Percentiles rank a stretch among this genome's conserved stretches.
phyloP scores from a whole-genome alignment of 2,113 vertebrate genomes.

The Reinhardtius hippoglossoides region DNA sequence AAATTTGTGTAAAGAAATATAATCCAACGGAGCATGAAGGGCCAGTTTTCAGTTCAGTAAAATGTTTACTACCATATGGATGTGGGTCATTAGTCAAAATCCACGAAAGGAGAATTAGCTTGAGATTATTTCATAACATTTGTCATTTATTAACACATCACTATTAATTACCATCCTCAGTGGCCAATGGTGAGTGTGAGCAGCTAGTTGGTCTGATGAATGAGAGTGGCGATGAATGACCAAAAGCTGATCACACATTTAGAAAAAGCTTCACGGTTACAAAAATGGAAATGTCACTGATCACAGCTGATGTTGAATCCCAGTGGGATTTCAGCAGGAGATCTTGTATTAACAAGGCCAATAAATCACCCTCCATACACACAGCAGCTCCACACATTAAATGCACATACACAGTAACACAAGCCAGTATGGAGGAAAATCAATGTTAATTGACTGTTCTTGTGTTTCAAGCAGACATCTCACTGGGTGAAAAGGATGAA shows the following conservation, averaged over 20 bases:
- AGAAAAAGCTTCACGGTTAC: not conserved
- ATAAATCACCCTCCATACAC: constrained; percentile 10
- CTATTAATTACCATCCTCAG: not conserved
- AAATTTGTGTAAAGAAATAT: not conserved
- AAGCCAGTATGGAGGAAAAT: constrained; percentile 17
- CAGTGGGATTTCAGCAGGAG: not conserved
- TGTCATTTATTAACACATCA: constrained; percentile 19
- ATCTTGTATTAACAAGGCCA: constrained; percentile 8
- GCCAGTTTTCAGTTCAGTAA: not conserved
- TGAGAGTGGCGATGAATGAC: constrained; percentile 28
- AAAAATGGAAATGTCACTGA: constrained; percentile 7
- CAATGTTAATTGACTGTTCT: constrained; percentile 30
- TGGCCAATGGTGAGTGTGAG: not conserved
- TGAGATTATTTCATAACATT: constrained; percentile 4
- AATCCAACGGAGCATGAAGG: no score
- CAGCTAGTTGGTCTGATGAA: not conserved
- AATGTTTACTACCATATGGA: not conserved
- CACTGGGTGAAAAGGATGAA: constrained; percentile 14
- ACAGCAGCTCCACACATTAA: not conserved
- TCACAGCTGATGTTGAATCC: not conserved
- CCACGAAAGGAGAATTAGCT: not conserved
- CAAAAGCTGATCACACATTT: not conserved
- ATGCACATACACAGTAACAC: constrained; percentile 22
- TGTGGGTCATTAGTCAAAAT: not conserved
- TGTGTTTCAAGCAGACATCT: constrained; percentile 23